These are phyloP conservation scores for Plectrocnemia conspersa DNA, from an alignment of 1,140 invertebrate species.

Conservation along the genomic window DNA sequence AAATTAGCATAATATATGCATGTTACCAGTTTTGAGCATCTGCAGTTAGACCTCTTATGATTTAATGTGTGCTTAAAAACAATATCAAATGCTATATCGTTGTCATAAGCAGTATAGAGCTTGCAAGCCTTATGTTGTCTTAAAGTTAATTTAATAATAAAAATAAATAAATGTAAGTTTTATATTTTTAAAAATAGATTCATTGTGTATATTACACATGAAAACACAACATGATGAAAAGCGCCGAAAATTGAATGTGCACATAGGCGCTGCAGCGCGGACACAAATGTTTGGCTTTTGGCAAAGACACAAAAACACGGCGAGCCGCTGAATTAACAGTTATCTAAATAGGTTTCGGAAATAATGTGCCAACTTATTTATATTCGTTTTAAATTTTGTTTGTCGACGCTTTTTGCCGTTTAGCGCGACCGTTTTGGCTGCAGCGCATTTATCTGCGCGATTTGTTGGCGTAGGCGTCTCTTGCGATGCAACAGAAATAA, in stretches of 20 bases:
- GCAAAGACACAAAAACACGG: constrained; percentile 29
- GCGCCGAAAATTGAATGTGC: constrained; percentile 1
- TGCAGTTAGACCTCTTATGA: too few species aligned
- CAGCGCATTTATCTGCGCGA: not conserved
- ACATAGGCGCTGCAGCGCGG: constrained; percentile 6
- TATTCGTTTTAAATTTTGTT: constrained; percentile 28
- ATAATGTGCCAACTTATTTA: constrained; percentile 33
- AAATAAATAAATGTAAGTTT: too few species aligned
- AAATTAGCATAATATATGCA: too few species aligned
- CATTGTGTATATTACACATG: too few species aligned
- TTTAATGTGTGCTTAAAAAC: too few species aligned
- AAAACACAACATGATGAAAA: not conserved
- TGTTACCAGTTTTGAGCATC: too few species aligned
- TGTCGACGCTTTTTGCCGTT: constrained; percentile 20
- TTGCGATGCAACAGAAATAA: too few species aligned
- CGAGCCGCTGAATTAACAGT: constrained; percentile 33
- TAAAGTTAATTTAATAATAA: too few species aligned
- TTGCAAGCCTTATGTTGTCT: too few species aligned
- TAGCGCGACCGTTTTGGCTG: constrained; percentile 10
- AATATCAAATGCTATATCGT: too few species aligned
- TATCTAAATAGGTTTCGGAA: constrained; percentile 34
- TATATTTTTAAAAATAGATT: too few species aligned
- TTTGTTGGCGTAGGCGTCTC: not conserved
- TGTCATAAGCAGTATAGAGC: too few species aligned
- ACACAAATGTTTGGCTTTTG: constrained; percentile 29